Evolutionary conservation across 2,113 vertebrate species (phyloP).

Genomic region (Xyrauchen texanus): DNA sequence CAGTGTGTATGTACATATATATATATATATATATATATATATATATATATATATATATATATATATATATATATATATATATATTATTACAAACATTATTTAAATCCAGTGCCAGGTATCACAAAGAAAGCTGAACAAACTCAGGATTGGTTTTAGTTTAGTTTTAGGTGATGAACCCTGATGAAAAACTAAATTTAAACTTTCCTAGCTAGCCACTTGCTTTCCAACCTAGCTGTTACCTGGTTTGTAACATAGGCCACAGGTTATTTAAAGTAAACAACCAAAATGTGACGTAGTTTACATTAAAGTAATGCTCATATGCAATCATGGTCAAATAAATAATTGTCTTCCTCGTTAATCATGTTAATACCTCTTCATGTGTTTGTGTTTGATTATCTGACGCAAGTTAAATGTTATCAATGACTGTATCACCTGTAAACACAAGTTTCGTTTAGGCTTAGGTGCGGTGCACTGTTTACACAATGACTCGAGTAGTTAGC

Average conservation of each 20-base stretch:
- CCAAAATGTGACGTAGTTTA: neutral
- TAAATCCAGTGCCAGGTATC: too few species aligned
- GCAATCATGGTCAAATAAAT: neutral
- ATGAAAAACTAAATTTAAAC: too few species aligned
- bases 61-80: too few species aligned
- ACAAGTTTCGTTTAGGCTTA: slow-evolving; percentile 31
- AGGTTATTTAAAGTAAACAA: neutral
- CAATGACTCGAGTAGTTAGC: slow-evolving; percentile 24
- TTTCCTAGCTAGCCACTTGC: too few species aligned
- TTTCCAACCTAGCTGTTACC: too few species aligned
- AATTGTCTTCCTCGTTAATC: neutral
- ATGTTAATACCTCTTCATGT: neutral
- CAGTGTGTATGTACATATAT: too few species aligned
- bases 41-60: too few species aligned
- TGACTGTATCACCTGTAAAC: slow-evolving; percentile 40
- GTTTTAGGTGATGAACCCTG: too few species aligned
- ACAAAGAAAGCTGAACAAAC: too few species aligned
- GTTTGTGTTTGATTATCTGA: slow-evolving; percentile 4
- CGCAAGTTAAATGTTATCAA: slow-evolving; percentile 30
- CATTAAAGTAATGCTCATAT: neutral
- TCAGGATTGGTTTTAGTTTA: too few species aligned
- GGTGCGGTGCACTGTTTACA: slow-evolving; percentile 47
- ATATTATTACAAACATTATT: too few species aligned
- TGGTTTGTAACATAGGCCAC: neutral
- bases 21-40: too few species aligned